Base-by-base conservation (phyloP, 1,140 invertebrate species). In the Lithobius niger region DNA sequence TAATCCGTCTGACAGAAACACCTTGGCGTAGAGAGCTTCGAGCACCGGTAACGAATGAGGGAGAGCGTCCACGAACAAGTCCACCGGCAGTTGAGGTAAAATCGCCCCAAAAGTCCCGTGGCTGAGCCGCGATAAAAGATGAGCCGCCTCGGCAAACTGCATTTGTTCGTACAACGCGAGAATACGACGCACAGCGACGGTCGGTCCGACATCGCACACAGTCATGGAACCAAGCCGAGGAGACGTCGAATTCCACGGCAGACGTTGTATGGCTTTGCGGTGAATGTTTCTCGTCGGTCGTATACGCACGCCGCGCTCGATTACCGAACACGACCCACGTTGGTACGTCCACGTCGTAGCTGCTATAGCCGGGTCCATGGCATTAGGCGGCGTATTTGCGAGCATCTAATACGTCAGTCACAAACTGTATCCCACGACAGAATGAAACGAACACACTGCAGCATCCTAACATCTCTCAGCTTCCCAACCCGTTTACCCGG, bases 11-110 rank as follows among this genome's bases (percentile, higher is more conserved):
- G 53, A 49, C 25, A 55, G 25, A 24, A 55, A 55, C n/a, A 55
- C 72, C 77, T 87, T 86, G 56, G 81, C 79, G 63, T 90, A 86
- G 0, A 94, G 75, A 0, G 87, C 85, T 67, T 94, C 89, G 44
- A 95, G 70, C 36, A 94, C 74, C 58, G 85, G 82, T 1, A 91
- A 77, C 48, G 84, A 88, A 66, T 88, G 82, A 1, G 90, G 90
- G 69, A 94, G 75, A 2, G 86, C 80, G 60, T 93, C 88, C 24
- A 92, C 80, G 60, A 94, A 77, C 59, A 89, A 71, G 65, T 93
- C 89, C 19, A 92, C 75, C 0, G 89, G 90, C 54, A 95, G 72
- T 58, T 93, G 87, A 40, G 65, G 54, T 16, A 77, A 55, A 48
- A 66, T 64, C 13, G 61, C 57, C 24, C 60, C 56, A 57, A 91